Percentiles rank a stretch among this genome's conserved stretches.
Evolutionary conservation across 2,113 vertebrate genomes (phyloP).

Genomic region (Petrocephalus zakoni): DNA sequence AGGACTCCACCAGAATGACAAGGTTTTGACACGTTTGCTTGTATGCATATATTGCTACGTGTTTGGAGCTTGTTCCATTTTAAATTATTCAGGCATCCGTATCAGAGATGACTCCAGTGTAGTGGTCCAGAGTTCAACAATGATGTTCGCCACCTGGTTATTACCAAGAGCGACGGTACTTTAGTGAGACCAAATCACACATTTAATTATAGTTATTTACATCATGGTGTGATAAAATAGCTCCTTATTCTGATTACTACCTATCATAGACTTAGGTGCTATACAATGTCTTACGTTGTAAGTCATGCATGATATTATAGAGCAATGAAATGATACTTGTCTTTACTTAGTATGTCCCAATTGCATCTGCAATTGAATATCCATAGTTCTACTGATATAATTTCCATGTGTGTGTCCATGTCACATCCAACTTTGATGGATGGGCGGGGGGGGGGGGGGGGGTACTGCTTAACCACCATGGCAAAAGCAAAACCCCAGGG

Average conservation of each 20-base stretch:
- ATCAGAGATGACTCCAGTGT: neutral
- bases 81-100: neutral
- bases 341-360: neutral
- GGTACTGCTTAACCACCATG: too few species aligned
- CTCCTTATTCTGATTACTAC: neutral
- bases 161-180: neutral
- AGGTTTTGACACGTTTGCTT: too few species aligned
- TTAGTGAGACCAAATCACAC: neutral
- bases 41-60: neutral
- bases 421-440: neutral
- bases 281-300: neutral
- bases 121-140: neutral
- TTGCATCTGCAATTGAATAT: neutral
- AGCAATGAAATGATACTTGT: neutral
- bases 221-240: neutral
- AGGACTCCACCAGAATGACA: too few species aligned
- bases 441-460: too few species aligned
- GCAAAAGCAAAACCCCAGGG: too few species aligned
- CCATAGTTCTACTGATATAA: neutral
- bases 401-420: neutral
- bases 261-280: neutral
- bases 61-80: neutral
- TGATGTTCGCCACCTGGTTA: neutral
- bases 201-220: conserved; percentile 12
- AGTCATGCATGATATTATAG: neutral